Percentiles rank a stretch among this genome's conserved stretches.
Conservation (phyloP, 2,113 vertebrate species). For the Pipa parva region DNA sequence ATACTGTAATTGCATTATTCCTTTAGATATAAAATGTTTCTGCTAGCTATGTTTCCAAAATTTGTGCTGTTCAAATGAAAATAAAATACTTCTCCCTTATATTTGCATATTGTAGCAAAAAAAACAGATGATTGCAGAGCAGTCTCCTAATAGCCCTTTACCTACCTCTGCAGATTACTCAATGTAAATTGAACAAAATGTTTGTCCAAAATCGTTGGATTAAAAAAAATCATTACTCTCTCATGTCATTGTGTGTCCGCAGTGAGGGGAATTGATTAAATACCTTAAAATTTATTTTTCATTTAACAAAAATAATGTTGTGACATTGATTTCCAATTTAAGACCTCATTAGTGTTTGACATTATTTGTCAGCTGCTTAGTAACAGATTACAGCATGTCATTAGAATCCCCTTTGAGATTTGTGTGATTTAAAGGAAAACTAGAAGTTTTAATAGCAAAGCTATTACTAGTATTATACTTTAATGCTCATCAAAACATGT, state of each 20-base stretch:
- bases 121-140: neutral
- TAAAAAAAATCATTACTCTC: neutral
- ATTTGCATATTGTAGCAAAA: too few relatives aligned
- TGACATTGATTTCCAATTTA: conserved; percentile 53
- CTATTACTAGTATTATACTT: conserved; percentile 13
- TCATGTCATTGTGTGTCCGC: neutral
- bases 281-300: conserved; percentile 34
- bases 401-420: conserved; percentile 35
- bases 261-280: conserved; percentile 32
- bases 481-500: too few relatives aligned
- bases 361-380: conserved; percentile 47
- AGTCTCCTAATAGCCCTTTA: neutral
- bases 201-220: neutral
- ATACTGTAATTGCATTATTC: too few relatives aligned
- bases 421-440: conserved; percentile 28
- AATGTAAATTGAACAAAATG: conserved; percentile 5
- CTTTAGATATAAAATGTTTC: too few relatives aligned
- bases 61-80: too few relatives aligned
- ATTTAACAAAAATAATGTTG: conserved; percentile 30
- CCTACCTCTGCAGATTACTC: conserved; percentile 13
- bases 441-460: conserved; percentile 28
- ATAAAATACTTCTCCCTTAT: too few relatives aligned
- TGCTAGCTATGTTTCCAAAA: too few relatives aligned
- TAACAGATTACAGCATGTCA: conserved; percentile 42
- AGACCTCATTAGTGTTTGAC: conserved; percentile 46